Conservation (phyloP, 2,113 vertebrate species). For the Micromys minutus region DNA sequence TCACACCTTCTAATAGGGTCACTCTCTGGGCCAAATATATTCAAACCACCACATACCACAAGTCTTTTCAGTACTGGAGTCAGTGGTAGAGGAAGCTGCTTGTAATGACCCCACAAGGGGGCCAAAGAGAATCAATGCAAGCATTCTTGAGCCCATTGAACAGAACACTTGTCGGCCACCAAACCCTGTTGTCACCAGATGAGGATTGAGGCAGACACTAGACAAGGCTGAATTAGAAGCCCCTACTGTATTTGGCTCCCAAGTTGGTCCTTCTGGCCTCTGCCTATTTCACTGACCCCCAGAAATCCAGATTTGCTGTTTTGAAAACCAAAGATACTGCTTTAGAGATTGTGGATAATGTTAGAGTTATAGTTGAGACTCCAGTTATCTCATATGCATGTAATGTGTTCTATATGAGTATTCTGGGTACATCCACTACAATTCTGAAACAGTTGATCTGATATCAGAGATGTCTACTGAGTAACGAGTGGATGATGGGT, state of each 20-base stretch:
- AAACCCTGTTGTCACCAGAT: neutral
- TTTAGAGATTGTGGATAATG: neutral
- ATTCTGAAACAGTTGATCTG: neutral
- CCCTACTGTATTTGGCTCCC: too few species aligned
- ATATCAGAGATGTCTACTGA: neutral
- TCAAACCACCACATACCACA: too few species aligned
- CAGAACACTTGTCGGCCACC: neutral
- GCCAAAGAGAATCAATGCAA: neutral
- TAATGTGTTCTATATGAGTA: neutral
- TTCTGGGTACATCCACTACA: neutral
- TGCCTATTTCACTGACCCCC: accelerated
- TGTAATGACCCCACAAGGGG: neutral
- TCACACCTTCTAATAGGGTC: too few species aligned
- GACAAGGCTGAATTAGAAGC: neutral
- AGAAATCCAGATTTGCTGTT: neutral
- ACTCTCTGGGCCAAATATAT: too few species aligned
- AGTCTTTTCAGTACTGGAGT: neutral
- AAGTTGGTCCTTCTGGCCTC: neutral
- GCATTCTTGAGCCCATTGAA: neutral
- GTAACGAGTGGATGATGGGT: neutral
- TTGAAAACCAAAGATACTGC: neutral
- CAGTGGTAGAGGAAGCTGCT: neutral
- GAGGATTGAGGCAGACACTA: too few species aligned
- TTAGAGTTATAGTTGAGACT: neutral
- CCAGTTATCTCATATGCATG: neutral